Evolutionary conservation across 1,140 invertebrate species (phyloP), one percentile per base, ranked within the genome.

Genomic region (Tribolium madens): DNA sequence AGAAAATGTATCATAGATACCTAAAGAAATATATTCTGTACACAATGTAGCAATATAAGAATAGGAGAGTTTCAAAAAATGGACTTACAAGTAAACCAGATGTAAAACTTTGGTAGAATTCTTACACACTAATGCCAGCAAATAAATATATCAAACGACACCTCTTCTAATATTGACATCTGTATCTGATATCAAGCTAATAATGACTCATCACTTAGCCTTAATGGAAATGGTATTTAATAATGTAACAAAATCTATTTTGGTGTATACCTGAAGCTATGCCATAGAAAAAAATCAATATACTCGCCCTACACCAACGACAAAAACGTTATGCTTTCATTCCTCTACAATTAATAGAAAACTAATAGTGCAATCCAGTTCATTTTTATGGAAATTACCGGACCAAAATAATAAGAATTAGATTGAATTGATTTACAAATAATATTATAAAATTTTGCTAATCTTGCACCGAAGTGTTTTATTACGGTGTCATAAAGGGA

Each of bases 1-100:
- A 64, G 5, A 64, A 64, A 64, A 64, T 64, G 57, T 64, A 64
- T 64, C 57, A 64, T 31, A 64, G 57, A 64, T 64, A n/a, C n/a
- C n/a, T n/a, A 64, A 64, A 64, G 57, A 26, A 31, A 31, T 64
- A 33, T 64, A 64, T 31, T 64, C 26, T 14, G 21, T 64, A 64
- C 57, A 64, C 57, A 64, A 64, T 64, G 57, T 64, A 31, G 57
- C 57, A 64, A 9, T 64, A 64, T 14, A 64, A 64, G 21, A 33
- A 33, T 64, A 14, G 26, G 57, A 64, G 31, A 64, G 57, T 26
- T 64, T 64, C 57, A 1, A 12, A 13, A 3, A 31, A 64, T 26
- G 7, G 21, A 64, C 57, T 12, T 64, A n/a, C n/a, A n/a, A n/a
- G n/a, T n/a, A 14, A 64, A 64, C n/a, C 36, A 9, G 21, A 26